phyloP scores from a whole-genome alignment of 2,888 invertebrate species.

The Hypercompe scribonia region DNA sequence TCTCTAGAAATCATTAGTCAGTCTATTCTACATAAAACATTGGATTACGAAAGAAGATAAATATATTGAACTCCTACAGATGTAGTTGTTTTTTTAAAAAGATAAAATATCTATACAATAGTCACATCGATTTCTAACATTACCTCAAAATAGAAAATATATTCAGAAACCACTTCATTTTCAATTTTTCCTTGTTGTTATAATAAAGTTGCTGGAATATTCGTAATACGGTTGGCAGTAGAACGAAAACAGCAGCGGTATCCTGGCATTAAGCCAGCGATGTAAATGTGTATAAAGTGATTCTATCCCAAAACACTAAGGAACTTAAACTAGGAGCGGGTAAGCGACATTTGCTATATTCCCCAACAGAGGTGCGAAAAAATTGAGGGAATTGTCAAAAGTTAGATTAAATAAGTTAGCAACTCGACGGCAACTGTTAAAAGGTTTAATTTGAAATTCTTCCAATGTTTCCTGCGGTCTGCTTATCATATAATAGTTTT shows the following conservation, averaged over 20 bases:
- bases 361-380: conserved; percentile 42
- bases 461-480: conserved; percentile 28
- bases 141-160: conserved; percentile 28
- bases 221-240: conserved; percentile 50
- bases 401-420: conserved; percentile 76
- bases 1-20: not conserved
- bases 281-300: conserved; percentile 70
- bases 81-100: not conserved
- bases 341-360: conserved; percentile 55
- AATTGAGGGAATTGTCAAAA: conserved; percentile 67
- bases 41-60: not conserved
- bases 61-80: not conserved
- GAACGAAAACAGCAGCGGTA: conserved; percentile 54
- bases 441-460: conserved; percentile 58
- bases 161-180: conserved; percentile 44
- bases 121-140: conserved; percentile 9
- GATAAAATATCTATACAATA: not conserved
- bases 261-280: conserved; percentile 60
- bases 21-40: not conserved
- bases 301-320: conserved; percentile 63
- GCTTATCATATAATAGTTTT: conserved; percentile 40
- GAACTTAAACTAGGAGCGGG: conserved; percentile 57
- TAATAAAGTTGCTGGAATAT: conserved; percentile 49
- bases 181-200: conserved; percentile 54
- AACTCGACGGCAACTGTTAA: conserved; percentile 51